Base-by-base conservation (phyloP, 2,888 invertebrate species). In the Hypercompe scribonia region DNA sequence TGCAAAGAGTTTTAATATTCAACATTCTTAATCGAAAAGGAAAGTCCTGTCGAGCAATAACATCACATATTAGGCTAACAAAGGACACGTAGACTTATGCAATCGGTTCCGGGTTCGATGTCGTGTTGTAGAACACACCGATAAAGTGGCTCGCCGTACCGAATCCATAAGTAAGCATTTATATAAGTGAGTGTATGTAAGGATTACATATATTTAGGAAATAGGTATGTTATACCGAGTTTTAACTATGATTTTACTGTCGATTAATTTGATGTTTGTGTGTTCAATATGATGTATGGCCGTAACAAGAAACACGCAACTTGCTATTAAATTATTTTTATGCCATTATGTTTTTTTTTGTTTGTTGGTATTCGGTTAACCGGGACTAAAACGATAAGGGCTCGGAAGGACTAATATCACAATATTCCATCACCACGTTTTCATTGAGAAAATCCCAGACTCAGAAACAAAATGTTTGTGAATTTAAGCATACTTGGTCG, bases 21-120 rank as follows among this genome's bases (percentile, higher is more conserved):
- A 50, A 50, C 50, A 50, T 50, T 50, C 13, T 58, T 33, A 3
- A 65, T 24, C 13, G 18, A 42, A 68, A 65, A 64, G 33, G 58
- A 68, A 65, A 64, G 42, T 21, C 64, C n/a, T 65, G 24, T 42
- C n/a, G n/a, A 50, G 46, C 34, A 72, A 50, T 36, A 5, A 50
- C 33, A 71, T 65, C 46, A 65, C 34, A 65, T 65, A 63, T 39
- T 72, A 63, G 69, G 67, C 18, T 46, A 42, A 68, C 65, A 75
- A 69, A 71, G 68, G 72, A 75, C 75, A 72, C 69, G 75, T 75
- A 71, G 0, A 24, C 8, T 75, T 75, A 63, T 54, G 69, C 64
- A 75, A 72, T 21, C 36, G 8, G 69, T 75, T 72, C 75, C 75
- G 75, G 72, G 69, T 75, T 63, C 46, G 54, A 61, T 68, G 34